phyloP scores from a whole-genome alignment of 1,140 invertebrate genomes.

The Macrocentrus cingulum region DNA sequence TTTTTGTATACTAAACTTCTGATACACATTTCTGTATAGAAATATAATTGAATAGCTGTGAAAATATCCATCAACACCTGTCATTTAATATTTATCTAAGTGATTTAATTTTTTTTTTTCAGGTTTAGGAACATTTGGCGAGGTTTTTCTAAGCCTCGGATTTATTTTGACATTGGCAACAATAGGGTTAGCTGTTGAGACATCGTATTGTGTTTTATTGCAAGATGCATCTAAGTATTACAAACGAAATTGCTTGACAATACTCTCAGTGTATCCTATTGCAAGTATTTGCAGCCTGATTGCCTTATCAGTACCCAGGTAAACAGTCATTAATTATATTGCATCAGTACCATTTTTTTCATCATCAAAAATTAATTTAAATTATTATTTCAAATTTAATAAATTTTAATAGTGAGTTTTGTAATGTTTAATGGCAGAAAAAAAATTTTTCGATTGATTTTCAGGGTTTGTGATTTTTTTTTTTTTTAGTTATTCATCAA shows the following conservation, averaged over 20 bases:
- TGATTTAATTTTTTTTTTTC: slow-evolving; percentile 23
- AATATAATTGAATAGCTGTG: too few species aligned
- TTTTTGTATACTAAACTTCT: background rate
- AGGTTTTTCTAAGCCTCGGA: slow-evolving; percentile 37
- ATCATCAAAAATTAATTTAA: too few species aligned
- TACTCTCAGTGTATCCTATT: slow-evolving; percentile 51
- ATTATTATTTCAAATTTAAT: too few species aligned
- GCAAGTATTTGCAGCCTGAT: slow-evolving; percentile 47
- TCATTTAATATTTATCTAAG: background rate
- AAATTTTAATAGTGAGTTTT: too few species aligned
- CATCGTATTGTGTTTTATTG: slow-evolving; percentile 42
- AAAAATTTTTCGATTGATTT: too few species aligned
- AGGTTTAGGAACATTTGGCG: slow-evolving; percentile 43
- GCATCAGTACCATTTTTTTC: too few species aligned
- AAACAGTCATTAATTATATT: too few species aligned
- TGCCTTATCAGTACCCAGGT: slow-evolving; percentile 52
- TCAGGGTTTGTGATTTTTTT: too few species aligned
- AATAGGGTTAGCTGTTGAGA: slow-evolving; percentile 42
- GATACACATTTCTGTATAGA: too few species aligned
- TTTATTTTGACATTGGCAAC: slow-evolving; percentile 38
- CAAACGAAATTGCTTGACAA: slow-evolving; percentile 44
- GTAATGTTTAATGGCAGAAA: too few species aligned
- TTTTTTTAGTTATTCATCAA: too few species aligned
- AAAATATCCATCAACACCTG: background rate
- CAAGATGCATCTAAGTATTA: slow-evolving; percentile 45